A percentile compares a stretch with the other conserved stretches of the same genome.
phyloP scores from a whole-genome alignment of 2,797 vertebrate species.

The Erethizon dorsatum region DNA sequence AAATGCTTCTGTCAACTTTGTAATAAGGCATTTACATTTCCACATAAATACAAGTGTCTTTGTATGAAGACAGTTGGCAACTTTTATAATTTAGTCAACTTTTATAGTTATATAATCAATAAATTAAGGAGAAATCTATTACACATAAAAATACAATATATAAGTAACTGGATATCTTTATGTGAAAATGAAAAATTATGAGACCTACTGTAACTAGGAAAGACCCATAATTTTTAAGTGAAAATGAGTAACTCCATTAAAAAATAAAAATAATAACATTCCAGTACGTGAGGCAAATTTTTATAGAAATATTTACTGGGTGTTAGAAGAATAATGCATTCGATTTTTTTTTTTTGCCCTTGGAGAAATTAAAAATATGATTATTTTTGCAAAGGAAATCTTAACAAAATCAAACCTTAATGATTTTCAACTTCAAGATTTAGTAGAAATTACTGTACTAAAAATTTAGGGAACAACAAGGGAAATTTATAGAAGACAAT shows the following conservation, averaged over 20 bases:
- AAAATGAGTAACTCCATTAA: conserved; percentile 48
- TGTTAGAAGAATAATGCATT: not conserved
- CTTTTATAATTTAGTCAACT: not conserved
- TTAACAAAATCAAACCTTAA: not conserved
- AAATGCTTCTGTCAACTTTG: not conserved
- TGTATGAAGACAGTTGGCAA: not conserved
- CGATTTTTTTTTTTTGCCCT: not conserved
- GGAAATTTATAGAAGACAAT: not conserved
- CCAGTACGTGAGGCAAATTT: not conserved
- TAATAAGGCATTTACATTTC: not conserved
- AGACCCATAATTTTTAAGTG: conserved; percentile 31
- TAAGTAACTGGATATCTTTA: conserved; percentile 16
- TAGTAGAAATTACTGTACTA: not conserved
- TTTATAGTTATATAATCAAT: conserved; percentile 18
- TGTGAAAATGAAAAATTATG: conserved; percentile 51
- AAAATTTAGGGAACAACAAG: not conserved
- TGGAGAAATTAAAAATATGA: not conserved
- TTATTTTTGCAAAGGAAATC: conserved; percentile 13
- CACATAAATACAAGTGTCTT: not conserved
- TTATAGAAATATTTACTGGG: not conserved
- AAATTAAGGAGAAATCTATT: conserved; percentile 38
- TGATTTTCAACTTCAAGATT: not conserved
- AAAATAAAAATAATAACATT: not conserved
- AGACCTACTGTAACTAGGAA: not conserved
- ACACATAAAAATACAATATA: conserved; percentile 31